Conservation (phyloP, 2,797 vertebrate species). For the Brachyalestes nurse region DNA sequence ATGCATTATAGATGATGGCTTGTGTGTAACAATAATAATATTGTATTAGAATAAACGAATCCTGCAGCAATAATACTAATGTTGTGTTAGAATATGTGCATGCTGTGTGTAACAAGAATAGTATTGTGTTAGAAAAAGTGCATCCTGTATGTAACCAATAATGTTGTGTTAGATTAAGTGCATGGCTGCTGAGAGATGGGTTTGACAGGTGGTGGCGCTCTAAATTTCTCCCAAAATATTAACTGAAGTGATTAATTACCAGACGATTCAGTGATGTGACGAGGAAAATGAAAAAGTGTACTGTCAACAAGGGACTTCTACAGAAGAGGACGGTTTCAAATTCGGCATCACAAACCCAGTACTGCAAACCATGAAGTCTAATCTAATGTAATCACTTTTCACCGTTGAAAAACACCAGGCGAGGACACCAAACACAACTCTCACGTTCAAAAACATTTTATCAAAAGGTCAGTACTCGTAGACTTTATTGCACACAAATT, state of each 20-base stretch:
- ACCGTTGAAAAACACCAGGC: not conserved
- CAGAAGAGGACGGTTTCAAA: not conserved
- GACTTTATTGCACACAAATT: not conserved
- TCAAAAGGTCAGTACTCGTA: not conserved
- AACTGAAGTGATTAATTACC: constrained; percentile 28
- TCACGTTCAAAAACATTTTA: not conserved
- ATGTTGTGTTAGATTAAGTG: not conserved
- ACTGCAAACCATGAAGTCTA: not conserved
- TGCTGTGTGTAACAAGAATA: not conserved
- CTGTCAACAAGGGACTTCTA: no score
- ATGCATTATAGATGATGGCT: not conserved
- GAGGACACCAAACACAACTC: not conserved
- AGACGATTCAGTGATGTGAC: not conserved
- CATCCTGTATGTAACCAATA: no score
- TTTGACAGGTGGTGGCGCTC: constrained; percentile 48
- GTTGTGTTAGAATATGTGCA: no score
- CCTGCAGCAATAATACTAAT: not conserved
- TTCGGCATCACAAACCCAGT: constrained; percentile 7
- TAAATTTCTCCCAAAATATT: constrained; percentile 23
- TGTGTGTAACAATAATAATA: not conserved
- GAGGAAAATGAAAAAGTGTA: not conserved
- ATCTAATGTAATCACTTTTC: not conserved
- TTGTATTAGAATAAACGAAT: no score
- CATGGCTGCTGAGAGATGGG: constrained; percentile 1
- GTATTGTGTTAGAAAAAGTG: no score